Percentiles rank a stretch among this genome's conserved stretches.
These are phyloP conservation scores for Apamea sordens DNA, from an alignment of 2,888 invertebrate genomes.

Conservation along the genomic window DNA sequence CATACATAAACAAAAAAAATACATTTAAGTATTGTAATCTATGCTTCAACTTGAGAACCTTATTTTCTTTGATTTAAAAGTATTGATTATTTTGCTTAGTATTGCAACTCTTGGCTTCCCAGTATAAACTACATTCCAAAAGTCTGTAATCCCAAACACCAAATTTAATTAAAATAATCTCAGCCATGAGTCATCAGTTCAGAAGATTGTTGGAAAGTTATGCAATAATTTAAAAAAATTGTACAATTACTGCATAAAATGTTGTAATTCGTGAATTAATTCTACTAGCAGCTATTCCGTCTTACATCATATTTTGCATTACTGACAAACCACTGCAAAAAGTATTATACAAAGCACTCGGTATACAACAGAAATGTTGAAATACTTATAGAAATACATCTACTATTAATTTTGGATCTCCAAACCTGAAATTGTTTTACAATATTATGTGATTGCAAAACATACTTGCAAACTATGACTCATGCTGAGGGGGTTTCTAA, in stretches of 20 bases:
- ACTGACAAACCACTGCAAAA: background rate
- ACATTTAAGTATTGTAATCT: no score
- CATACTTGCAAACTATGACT: constrained; percentile 30
- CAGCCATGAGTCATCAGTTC: constrained; percentile 26
- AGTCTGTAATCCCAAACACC: constrained; percentile 1
- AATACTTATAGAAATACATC: background rate
- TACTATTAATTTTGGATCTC: background rate
- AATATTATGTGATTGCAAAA: constrained; percentile 34
- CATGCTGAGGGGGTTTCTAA: constrained; percentile 28
- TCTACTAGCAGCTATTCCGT: background rate
- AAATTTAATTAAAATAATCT: constrained; percentile 8
- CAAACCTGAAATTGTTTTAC: background rate
- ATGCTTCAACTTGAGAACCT: background rate
- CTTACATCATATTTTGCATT: background rate
- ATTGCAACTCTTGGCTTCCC: background rate
- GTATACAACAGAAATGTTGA: background rate
- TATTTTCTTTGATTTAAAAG: background rate
- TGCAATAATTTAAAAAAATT: constrained; percentile 6
- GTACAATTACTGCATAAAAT: background rate
- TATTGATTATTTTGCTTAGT: background rate
- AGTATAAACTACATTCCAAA: constrained; percentile 13
- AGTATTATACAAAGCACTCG: no score
- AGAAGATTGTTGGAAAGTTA: constrained; percentile 30
- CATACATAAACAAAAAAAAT: no score
- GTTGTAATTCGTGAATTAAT: background rate